phyloP scores from a whole-genome alignment of 2,113 vertebrate species.

The Lanius ludovicianus region DNA sequence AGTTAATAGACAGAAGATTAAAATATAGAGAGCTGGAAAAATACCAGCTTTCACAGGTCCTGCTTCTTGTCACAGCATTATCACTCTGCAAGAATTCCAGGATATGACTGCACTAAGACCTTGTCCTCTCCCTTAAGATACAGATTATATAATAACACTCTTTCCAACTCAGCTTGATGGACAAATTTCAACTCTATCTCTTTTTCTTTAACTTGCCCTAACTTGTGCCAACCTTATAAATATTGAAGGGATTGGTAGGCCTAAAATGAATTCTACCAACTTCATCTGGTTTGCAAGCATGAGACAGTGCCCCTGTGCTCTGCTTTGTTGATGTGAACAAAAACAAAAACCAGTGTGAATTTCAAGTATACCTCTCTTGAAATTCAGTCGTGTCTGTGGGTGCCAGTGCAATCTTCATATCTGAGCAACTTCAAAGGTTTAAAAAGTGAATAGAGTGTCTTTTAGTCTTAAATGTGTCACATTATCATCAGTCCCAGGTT shows the following conservation, averaged over 20 bases:
- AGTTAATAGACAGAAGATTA: constrained; percentile 30
- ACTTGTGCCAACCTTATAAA: constrained; percentile 24
- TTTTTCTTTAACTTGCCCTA: background rate
- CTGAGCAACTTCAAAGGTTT: background rate
- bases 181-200: background rate
- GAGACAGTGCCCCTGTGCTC: background rate
- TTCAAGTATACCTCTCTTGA: background rate
- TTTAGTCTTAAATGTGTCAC: background rate
- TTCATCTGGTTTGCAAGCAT: background rate
- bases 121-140: background rate
- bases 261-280: constrained; percentile 20
- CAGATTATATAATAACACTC: background rate
- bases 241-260: background rate
- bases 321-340: background rate
- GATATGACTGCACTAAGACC: background rate
- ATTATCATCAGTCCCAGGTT: background rate
- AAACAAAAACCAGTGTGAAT: background rate
- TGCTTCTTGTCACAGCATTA: constrained; percentile 17
- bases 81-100: background rate
- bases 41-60: constrained; percentile 15
- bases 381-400: background rate
- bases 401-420: background rate
- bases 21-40: constrained; percentile 3
- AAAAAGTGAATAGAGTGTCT: background rate
- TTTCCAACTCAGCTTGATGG: background rate